Base-by-base conservation (phyloP, 2,888 invertebrate species). In the Sussaba pulchella region DNA sequence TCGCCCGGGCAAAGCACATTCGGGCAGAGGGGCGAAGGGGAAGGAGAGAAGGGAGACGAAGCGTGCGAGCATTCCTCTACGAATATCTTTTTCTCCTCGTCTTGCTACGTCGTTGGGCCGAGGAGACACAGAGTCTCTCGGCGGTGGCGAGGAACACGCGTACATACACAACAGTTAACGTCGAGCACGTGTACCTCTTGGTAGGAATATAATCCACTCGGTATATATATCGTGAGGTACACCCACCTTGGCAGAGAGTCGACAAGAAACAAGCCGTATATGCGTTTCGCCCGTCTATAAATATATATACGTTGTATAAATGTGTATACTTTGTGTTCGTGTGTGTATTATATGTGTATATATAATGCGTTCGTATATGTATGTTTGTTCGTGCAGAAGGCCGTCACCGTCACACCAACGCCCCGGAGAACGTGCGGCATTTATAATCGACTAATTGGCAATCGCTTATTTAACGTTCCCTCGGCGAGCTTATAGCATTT, bases 381-480 rank as follows among this genome's bases (percentile, higher is more conserved):
- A 36, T 36, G 31, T 61, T 36, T 21, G 19, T 39, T 21, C 4
- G 43, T 14, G 39, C 14, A 43, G 21, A 73, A 71, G 78, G 76
- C 81, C 81, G 72, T 83, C 72, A 77, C 74, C 71, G 69, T 73
- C 77, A 59, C 77, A 64, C 70, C 79, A 78, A 79, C 79, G 73
- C 75, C 63, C 73, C 57, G 70, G 50, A 26, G 61, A 63, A 77
- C 76, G 73, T 41, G 76, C 78, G 66, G 78, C 81, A 84, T 84
- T 84, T 84, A 84, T 84, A 82, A 84, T 84, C 84, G 81, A 81
- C 84, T 84, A 84, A 84, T 84, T 84, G 81, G 84, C 84, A 79
- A 84, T 84, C 84, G 82, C 82, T 84, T 84, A 82, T 84, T 84
- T 79, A 81, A 82, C 39, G 70, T 63, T 57, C 2, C 70, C 70